Evolutionary conservation across 2,113 vertebrate genomes (phyloP).

Genomic region (Calonectris borealis): DNA sequence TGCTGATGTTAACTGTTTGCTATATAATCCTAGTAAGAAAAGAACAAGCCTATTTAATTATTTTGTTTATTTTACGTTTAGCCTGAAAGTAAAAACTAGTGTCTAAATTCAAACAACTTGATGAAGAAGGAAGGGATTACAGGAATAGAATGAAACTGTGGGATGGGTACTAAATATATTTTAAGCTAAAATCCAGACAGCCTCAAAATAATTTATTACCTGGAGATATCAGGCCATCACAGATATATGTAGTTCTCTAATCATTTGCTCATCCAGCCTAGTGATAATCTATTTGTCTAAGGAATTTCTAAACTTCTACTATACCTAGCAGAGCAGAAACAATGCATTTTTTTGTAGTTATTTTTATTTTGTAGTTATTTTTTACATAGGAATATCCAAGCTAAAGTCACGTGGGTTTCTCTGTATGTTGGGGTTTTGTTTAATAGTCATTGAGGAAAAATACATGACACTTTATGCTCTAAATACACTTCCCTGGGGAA

Average conservation of each 20-base stretch:
- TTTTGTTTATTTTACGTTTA: background rate
- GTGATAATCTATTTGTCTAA: background rate
- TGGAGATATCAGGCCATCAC: background rate
- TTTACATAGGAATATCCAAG: background rate
- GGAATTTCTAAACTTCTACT: background rate
- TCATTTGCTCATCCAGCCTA: background rate
- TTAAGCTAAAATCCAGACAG: background rate
- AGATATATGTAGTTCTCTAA: background rate
- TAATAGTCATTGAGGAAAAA: background rate
- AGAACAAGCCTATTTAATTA: background rate
- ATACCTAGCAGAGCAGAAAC: background rate
- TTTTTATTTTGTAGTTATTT: background rate
- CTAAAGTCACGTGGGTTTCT: background rate
- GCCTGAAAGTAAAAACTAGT: background rate
- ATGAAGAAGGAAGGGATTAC: background rate
- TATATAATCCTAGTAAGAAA: background rate
- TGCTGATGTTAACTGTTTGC: background rate
- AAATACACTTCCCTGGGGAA: background rate
- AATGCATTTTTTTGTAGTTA: background rate
- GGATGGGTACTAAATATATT: background rate
- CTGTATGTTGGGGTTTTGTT: background rate
- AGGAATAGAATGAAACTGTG: background rate
- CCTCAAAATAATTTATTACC: background rate
- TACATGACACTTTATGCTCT: background rate
- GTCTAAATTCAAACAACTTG: background rate